Evolutionary conservation across 2,888 invertebrate genomes (phyloP).

Genomic region (Pandemis heparana): DNA sequence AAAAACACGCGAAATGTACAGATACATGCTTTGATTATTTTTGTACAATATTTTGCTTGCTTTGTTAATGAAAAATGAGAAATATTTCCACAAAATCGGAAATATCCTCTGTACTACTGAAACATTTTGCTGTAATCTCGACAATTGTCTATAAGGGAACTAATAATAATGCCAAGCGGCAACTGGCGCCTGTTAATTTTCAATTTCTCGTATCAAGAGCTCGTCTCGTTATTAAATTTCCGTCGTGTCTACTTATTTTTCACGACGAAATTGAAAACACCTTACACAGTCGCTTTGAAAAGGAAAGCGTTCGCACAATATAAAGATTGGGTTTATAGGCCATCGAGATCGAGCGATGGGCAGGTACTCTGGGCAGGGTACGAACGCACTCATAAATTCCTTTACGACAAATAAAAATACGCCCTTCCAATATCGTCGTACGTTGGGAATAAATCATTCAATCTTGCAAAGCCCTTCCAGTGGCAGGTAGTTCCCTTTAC

Average conservation of each 20-base stretch:
- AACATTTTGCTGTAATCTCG: neutral
- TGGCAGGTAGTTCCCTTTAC: constrained; percentile 54
- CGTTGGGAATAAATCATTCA: constrained; percentile 75
- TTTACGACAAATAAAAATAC: constrained; percentile 81
- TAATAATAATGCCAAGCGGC: constrained; percentile 44
- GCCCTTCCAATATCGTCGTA: constrained; percentile 60
- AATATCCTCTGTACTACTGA: neutral
- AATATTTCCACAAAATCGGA: neutral
- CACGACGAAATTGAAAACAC: constrained; percentile 78
- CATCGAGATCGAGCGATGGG: constrained; percentile 49
- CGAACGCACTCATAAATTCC: constrained; percentile 71
- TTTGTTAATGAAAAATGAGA: neutral
- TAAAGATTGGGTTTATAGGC: constrained; percentile 76
- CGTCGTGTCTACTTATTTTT: constrained; percentile 65
- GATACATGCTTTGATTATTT: neutral
- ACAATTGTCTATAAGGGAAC: constrained; percentile 2
- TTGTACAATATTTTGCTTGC: neutral
- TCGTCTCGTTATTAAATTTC: constrained; percentile 72
- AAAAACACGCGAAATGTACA: neutral
- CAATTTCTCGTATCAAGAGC: constrained; percentile 71
- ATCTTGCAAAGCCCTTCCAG: constrained; percentile 53
- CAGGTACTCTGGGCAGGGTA: constrained; percentile 25
- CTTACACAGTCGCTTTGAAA: constrained; percentile 56
- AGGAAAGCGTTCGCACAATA: constrained; percentile 73
- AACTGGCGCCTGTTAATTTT: constrained; percentile 68